Percentiles rank a stretch among this genome's conserved stretches.
Evolutionary conservation across 1,140 invertebrate species (phyloP).

Genomic region (Cotesia typhae): DNA sequence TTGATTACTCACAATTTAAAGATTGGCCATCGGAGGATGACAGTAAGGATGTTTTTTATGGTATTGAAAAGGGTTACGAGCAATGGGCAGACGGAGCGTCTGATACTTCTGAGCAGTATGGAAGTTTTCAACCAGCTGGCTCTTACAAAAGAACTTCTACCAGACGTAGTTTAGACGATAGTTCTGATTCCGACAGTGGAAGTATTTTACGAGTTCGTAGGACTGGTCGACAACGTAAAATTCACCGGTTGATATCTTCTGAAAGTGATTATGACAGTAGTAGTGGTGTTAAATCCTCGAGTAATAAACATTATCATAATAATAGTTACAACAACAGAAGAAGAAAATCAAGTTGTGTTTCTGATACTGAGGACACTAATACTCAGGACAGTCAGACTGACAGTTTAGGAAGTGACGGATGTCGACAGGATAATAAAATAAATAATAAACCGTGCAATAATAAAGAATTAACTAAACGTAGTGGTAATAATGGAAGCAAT

Average conservation of each 20-base stretch:
- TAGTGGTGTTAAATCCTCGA: conserved; percentile 43
- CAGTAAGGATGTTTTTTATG: conserved; percentile 61
- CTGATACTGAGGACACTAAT: conserved; percentile 61
- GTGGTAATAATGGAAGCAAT: no score
- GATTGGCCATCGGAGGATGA: conserved; percentile 67
- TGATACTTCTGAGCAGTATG: conserved; percentile 58
- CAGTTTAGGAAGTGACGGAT: conserved; percentile 62
- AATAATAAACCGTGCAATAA: conserved; percentile 43
- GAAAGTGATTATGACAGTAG: conserved; percentile 64
- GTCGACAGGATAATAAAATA: conserved; percentile 50
- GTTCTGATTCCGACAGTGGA: conserved; percentile 59
- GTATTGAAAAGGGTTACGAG: conserved; percentile 71
- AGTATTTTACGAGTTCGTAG: conserved; percentile 49
- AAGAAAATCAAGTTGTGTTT: conserved; percentile 51
- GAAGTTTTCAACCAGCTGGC: conserved; percentile 57
- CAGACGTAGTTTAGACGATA: conserved; percentile 57
- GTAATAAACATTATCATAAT: conserved; percentile 51
- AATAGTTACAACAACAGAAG: conserved; percentile 24
- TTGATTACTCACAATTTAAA: conserved; percentile 73
- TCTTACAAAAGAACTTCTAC: conserved; percentile 51
- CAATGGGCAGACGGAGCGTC: conserved; percentile 61
- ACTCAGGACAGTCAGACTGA: conserved; percentile 64
- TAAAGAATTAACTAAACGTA: conserved; percentile 32
- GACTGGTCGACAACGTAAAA: conserved; percentile 52
- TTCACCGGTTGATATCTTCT: conserved; percentile 60